Conservation (phyloP, 2,797 vertebrate species). For the Clarias platycephalus region DNA sequence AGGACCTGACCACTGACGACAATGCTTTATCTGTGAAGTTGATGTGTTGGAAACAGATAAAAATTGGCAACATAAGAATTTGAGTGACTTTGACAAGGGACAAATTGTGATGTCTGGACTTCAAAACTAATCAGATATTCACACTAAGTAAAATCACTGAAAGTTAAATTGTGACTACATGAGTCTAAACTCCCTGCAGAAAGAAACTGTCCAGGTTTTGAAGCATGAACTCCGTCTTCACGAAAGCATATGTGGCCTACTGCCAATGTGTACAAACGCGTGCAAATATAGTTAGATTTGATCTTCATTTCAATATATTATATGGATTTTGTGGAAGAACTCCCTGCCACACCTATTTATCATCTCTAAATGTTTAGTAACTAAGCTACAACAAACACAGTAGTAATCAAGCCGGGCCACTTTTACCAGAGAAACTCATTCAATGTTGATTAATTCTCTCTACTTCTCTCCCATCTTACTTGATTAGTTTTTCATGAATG, state of each 20-base stretch:
- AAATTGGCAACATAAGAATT: too few relatives aligned
- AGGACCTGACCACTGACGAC: too few relatives aligned
- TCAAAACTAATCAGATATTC: too few relatives aligned
- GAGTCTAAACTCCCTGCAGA: neutral
- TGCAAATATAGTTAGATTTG: neutral
- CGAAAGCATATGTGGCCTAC: neutral
- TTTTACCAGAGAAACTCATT: constrained; percentile 9
- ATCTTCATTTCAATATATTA: neutral
- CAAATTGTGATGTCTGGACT: too few relatives aligned
- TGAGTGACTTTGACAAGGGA: too few relatives aligned
- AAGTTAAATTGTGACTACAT: neutral
- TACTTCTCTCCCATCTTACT: constrained; percentile 24
- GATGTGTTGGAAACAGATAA: too few relatives aligned
- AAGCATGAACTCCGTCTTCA: neutral
- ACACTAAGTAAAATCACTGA: too few relatives aligned
- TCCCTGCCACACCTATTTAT: too few relatives aligned
- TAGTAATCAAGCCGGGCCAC: constrained; percentile 6
- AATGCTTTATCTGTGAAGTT: too few relatives aligned
- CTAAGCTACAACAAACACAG: neutral
- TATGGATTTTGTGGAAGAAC: neutral
- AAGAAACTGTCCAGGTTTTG: neutral
- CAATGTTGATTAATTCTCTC: neutral
- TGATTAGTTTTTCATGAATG: constrained; percentile 34
- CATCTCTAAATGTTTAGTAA: neutral
- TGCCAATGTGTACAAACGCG: neutral